Evolutionary conservation across 1,140 invertebrate species (phyloP), one percentile per base, ranked within the genome.

Genomic region (Anadara kagoshimensis): DNA sequence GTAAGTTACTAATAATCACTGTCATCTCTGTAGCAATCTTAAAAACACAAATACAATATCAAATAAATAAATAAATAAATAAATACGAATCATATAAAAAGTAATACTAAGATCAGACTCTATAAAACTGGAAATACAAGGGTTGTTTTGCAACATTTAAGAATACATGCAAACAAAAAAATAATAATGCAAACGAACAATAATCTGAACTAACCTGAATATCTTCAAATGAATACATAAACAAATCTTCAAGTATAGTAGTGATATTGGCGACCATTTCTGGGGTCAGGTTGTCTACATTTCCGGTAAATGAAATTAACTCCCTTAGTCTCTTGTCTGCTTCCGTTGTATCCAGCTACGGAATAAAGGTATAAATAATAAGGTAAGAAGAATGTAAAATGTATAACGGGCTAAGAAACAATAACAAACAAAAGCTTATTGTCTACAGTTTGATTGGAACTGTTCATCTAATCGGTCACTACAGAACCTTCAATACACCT

Each of bases 11-110:
- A 1, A 84, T 76, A 14, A 84, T 79, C 36, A 36, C 72, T 0
- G 75, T 78, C 73, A 84, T 75, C 62, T 78, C 78, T 18, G 59
- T 65, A 24, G 82, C 82, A 36, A 84, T 82, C 82, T 84, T 7
- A 73, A 75, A n/a, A 29, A 57, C n/a, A 36, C 7, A 36, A 36
- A 36, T 36, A 36, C 7, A 36, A 36, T 3, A 36, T 36, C 2
- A 36, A 36, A 36, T 36, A 36, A 36, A 36, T 36, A 36, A 36
- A 36, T 36, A 36, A 36, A 36, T 36, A 3, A 36, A 36, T 36
- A 3, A 36, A 36, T 36, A n/a, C n/a, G n/a, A n/a, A n/a, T 36
- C 29, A 36, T 36, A 3, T 36, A 3, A 36, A 7, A 36, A 36
- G 29, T 3, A 36, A 36, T 36, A 36, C 7, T 36, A 36, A 7